Evolutionary conservation across 2,888 invertebrate species (phyloP).

Genomic region (Agriopis marginaria): DNA sequence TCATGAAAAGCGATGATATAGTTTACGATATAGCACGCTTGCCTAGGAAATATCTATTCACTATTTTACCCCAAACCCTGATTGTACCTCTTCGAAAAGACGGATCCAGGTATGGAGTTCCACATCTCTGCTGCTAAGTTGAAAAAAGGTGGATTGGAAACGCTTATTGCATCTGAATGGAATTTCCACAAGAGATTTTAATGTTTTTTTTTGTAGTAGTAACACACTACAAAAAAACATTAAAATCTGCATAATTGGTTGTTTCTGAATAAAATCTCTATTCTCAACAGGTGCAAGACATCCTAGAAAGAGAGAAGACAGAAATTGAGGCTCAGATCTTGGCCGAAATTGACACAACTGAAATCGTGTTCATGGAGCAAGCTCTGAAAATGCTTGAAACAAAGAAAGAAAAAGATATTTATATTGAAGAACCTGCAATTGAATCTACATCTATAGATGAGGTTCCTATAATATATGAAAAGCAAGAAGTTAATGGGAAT

Average conservation of each 20-base stretch:
- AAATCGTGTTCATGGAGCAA: conserved; percentile 94
- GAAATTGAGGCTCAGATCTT: conserved; percentile 89
- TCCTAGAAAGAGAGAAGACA: conserved; percentile 90
- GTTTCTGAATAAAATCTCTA: neutral
- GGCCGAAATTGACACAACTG: conserved; percentile 91
- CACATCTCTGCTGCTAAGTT: no score
- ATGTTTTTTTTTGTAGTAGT: no score
- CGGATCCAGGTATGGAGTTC: no score
- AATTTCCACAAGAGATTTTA: no score
- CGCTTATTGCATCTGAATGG: no score
- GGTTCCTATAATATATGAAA: conserved; percentile 65
- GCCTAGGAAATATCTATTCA: no score
- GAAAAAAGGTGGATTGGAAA: no score
- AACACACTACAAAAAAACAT: neutral
- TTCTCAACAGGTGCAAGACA: conserved; percentile 85
- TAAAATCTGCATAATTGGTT: neutral
- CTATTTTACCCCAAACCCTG: no score
- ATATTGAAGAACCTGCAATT: conserved; percentile 53
- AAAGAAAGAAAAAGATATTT: conserved; percentile 75
- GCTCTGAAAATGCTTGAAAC: conserved; percentile 90
- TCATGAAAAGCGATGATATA: no score
- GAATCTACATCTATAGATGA: conserved; percentile 51
- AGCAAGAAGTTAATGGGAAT: conserved; percentile 65
- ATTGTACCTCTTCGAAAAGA: no score
- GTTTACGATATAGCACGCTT: no score